Percentiles rank a stretch among this genome's conserved stretches.
Conservation (phyloP, 2,888 invertebrate genomes). For the Pollenia amentaria region DNA sequence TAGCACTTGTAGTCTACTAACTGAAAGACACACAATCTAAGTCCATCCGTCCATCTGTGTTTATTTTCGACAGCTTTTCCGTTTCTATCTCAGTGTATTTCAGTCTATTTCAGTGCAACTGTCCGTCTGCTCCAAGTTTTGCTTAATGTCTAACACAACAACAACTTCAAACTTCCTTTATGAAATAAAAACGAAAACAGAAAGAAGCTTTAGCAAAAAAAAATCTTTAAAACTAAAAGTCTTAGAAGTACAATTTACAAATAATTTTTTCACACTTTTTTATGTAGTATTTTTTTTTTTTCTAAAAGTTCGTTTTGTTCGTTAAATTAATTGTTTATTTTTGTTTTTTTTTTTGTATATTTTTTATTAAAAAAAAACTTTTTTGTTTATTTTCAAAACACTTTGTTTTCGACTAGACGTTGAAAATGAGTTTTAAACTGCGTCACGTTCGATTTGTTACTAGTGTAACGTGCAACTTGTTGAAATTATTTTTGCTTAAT, state of each 20-base stretch:
- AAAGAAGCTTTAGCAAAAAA: not conserved
- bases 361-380: not conserved
- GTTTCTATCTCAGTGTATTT: not conserved
- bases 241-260: constrained; percentile 7
- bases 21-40: not conserved
- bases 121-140: constrained; percentile 10
- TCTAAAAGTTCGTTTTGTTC: constrained; percentile 33
- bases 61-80: not conserved
- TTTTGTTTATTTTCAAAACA: constrained; percentile 18
- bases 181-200: not conserved
- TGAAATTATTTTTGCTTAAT: constrained; percentile 73
- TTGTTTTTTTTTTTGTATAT: constrained; percentile 8
- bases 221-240: constrained; percentile 18
- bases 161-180: constrained; percentile 39
- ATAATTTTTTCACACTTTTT: constrained; percentile 41
- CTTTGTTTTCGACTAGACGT: constrained; percentile 46
- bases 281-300: constrained; percentile 6
- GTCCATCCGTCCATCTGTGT: not conserved
- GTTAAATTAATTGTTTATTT: constrained; percentile 30
- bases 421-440: constrained; percentile 67
- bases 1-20: constrained; percentile 3
- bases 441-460: constrained; percentile 77
- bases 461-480: constrained; percentile 74
- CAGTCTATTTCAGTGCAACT: not conserved
- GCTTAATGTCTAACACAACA: constrained; percentile 3